Evolutionary conservation across 1,140 invertebrate species (phyloP).

Genomic region (Cherax destructor): DNA sequence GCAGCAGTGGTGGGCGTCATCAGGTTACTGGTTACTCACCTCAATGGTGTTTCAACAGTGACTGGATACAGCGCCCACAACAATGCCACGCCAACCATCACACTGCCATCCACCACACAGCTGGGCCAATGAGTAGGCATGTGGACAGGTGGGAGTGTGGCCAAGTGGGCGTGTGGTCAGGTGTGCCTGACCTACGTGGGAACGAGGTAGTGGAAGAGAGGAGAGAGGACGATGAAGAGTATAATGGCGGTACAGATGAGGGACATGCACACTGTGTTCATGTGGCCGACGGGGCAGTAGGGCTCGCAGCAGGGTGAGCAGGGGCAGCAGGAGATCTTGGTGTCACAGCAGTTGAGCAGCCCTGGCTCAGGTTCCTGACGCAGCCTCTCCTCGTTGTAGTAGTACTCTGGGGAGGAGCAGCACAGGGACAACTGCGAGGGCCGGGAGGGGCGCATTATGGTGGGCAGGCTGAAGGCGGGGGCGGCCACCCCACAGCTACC

Average conservation of each 20-base stretch:
- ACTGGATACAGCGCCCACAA: neutral
- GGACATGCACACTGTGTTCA: slow-evolving; percentile 67
- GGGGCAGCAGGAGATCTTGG: slow-evolving; percentile 61
- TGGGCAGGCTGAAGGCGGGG: slow-evolving; percentile 17
- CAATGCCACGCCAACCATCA: neutral
- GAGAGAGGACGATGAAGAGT: slow-evolving; percentile 66
- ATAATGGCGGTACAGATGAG: slow-evolving; percentile 59
- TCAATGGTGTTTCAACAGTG: neutral
- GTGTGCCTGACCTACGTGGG: slow-evolving; percentile 46
- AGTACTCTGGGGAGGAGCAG: slow-evolving; percentile 55
- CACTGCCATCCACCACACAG: neutral
- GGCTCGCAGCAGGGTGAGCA: slow-evolving; percentile 55
- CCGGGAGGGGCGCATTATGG: slow-evolving; percentile 29
- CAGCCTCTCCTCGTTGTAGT: slow-evolving; percentile 57
- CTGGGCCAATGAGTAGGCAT: neutral
- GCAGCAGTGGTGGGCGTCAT: too few relatives aligned
- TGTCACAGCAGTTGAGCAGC: slow-evolving; percentile 63
- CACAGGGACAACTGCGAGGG: slow-evolving; percentile 61
- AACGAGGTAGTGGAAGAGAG: slow-evolving; percentile 68
- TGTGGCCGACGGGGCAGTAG: slow-evolving; percentile 66
- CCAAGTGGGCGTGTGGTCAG: too few relatives aligned
- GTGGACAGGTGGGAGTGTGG: too few relatives aligned
- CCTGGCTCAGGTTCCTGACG: slow-evolving; percentile 67
- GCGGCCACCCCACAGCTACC: slow-evolving; percentile 7
- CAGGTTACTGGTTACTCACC: neutral